Base-by-base conservation (phyloP, 2,888 invertebrate species). In the Dicranocentrus wangi region DNA sequence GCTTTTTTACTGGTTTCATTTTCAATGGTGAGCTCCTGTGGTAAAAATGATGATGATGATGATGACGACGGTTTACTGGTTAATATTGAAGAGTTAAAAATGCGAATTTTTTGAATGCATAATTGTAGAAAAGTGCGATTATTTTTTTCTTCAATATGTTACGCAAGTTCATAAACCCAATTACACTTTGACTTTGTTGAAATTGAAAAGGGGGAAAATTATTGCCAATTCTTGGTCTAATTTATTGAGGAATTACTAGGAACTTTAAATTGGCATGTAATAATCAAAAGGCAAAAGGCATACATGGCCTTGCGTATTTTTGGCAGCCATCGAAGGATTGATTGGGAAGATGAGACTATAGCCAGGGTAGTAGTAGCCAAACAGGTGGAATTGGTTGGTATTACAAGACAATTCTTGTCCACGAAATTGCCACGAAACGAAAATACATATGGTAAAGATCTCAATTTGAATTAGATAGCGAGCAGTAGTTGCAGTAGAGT, bases 221-320 rank as follows among this genome's bases (percentile, higher is more conserved):
- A 75, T 10, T 66, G 75, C 75, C 75, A 75, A 75, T 75, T 66
- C n/a, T 66, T 55, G 75, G 42, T 66, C 75, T 43, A 53, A 39
- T 75, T 75, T 75, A 66, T 66, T 58, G 75, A 75, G 66, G 32
- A 43, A 75, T 65, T 75, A 58, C 66, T 47, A 63, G 66, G 53
- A 75, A 53, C 60, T 65, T 65, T 43, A 32, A 51, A 10, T 51
- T n/a, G 5, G 17, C 17, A 17, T 58, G 8, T 8, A 32, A 32
- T 32, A 32, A 32, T 32, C 32, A 13, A 58, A 10, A 17, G 23
- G 15, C 10, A 3, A n/a, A 23, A 13, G 13, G 21, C 23, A 32
- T 21, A 3, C 5, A 5, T 60, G 61, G 61, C 61, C 61, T 61
- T 7, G 13, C 15, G n/a, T 55, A 2, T 55, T 51, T 27, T 75